phyloP scores from a whole-genome alignment of 2,113 vertebrate genomes.

The Misgurnus anguillicaudatus region DNA sequence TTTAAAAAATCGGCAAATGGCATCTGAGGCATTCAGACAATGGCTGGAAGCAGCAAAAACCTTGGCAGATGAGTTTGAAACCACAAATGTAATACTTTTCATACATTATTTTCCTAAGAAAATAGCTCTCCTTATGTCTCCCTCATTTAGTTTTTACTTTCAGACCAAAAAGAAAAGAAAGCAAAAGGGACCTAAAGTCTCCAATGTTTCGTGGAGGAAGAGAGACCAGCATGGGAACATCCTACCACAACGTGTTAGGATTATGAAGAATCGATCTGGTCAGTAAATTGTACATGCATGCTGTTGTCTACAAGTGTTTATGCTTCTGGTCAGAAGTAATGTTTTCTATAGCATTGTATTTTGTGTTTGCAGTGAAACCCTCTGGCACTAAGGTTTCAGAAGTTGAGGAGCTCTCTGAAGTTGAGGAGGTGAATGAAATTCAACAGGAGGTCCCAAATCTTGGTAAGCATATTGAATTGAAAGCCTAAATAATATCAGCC shows the following conservation, averaged over 20 bases:
- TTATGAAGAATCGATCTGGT: constrained; percentile 2
- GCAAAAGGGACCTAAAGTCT: background rate
- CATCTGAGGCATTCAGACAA: background rate
- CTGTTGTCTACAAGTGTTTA: background rate
- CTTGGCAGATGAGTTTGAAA: constrained; percentile 5
- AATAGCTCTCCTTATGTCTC: background rate
- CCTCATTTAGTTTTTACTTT: background rate
- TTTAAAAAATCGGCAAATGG: background rate
- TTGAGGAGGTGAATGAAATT: background rate
- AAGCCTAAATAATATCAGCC: background rate
- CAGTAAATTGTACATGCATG: background rate
- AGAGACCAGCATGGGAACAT: constrained; percentile 15
- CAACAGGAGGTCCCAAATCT: background rate
- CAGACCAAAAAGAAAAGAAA: background rate
- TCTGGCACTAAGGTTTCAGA: background rate
- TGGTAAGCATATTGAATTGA: background rate
- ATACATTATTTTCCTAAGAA: background rate
- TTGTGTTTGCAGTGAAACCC: background rate
- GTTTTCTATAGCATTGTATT: background rate
- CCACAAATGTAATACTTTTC: background rate
- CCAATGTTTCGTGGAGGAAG: constrained; percentile 12
- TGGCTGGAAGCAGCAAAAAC: constrained; percentile 2
- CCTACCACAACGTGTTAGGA: background rate
- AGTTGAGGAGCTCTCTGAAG: background rate
- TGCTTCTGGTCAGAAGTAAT: background rate